Percentiles rank a stretch among this genome's conserved stretches.
These are phyloP conservation scores for Drosophila atroscutellata DNA, from an alignment of 2,888 invertebrate genomes.

Conservation along the genomic window DNA sequence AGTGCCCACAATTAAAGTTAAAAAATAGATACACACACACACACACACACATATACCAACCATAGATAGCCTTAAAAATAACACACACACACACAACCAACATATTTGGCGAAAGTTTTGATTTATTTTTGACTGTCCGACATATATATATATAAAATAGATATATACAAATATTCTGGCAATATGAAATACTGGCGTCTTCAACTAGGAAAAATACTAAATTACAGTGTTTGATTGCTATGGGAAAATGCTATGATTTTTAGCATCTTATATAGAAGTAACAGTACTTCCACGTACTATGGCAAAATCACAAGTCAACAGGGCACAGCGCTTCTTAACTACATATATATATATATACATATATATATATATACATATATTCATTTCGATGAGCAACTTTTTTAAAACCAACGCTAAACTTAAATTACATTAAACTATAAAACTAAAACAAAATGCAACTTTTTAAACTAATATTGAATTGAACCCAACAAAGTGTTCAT, in stretches of 20 bases:
- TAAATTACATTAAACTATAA: constrained; percentile 59
- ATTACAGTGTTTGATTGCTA: constrained; percentile 58
- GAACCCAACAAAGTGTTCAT: constrained; percentile 84
- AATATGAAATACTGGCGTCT: constrained; percentile 66
- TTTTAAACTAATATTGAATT: constrained; percentile 81
- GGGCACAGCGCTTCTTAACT: constrained; percentile 80
- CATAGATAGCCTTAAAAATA: constrained; percentile 44
- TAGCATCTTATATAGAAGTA: constrained; percentile 68
- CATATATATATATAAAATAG: constrained; percentile 14
- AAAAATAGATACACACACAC: constrained; percentile 24
- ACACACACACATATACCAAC: constrained; percentile 19
- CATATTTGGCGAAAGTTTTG: constrained; percentile 20
- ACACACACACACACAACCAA: constrained; percentile 2
- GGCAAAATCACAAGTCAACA: constrained; percentile 72
- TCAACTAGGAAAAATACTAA: constrained; percentile 59
- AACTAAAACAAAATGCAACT: constrained; percentile 50
- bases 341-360: constrained; percentile 30
- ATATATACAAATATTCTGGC: constrained; percentile 26
- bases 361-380: constrained; percentile 43
- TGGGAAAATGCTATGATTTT: constrained; percentile 57
- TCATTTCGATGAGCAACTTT: constrained; percentile 70
- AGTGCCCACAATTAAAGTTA: constrained; percentile 59
- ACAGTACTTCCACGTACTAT: constrained; percentile 27
- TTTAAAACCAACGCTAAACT: constrained; percentile 71
- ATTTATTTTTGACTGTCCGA: constrained; percentile 60